Base-by-base conservation (phyloP, 2,888 invertebrate genomes). In the Drosophila pseudotakahashii region DNA sequence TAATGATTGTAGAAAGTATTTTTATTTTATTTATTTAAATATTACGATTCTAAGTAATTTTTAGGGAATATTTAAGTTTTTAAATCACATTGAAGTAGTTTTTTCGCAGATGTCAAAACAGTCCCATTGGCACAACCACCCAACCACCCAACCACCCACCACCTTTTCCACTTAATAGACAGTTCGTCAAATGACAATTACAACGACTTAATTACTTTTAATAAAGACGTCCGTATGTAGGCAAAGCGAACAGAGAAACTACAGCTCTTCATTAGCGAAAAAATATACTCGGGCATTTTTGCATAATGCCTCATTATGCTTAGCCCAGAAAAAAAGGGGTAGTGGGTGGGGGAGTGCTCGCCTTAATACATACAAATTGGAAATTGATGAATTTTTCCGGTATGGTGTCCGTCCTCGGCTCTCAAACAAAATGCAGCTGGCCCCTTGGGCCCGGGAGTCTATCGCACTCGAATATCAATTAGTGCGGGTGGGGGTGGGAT, bases 381-480 rank as follows among this genome's bases (percentile, higher is more conserved):
- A 88, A 87, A 91, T 88, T 91, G 88, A 90, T 90, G 90, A 90
- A 89, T 84, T 89, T 90, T 90, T 90, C 91, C 91, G 90, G 90
- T 89, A 45, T 52, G 16, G 30, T 42, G 41, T 32, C 48, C n/a
- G 58, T 32, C 14, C 10, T 39, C 32, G 26, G 60, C n/a, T 41
- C 50, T 34, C 45, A 45, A 44, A 37, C 19, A 11, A 57, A 73
- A 52, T 74, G 60, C 60, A 67, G 48, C 57, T 63, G 54, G 66
- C 62, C 70, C 41, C 45, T 16, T 16, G 37, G 57, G 57, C 16
- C 16, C 16, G 41, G 34, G 42, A 54, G 47, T 54, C 53, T 53
- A 60, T 53, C 55, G 72, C 63, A 60, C 54, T 75, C 63, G 73
- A 64, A 63, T 76, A 74, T 74, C 76, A 71, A 76, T 76, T 76